Conservation (phyloP, 2,888 invertebrate genomes). For the Meta bourneti region DNA sequence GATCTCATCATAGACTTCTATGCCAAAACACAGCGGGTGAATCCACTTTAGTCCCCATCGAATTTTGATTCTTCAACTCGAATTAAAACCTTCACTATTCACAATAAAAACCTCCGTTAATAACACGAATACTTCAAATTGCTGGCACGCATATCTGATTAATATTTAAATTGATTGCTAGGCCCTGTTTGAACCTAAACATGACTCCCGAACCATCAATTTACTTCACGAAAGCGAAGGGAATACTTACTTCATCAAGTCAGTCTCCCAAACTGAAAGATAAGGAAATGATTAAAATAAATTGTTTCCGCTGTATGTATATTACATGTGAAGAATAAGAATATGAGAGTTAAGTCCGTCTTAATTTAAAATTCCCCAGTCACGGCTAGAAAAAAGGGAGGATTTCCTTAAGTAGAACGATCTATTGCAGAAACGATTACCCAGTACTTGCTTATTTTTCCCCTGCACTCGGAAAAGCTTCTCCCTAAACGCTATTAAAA, state of each 20-base stretch:
- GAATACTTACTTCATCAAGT: conserved; percentile 12
- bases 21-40: no score
- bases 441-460: conserved; percentile 15
- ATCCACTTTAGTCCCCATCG: no score
- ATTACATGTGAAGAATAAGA: conserved; percentile 27
- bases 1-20: no score
- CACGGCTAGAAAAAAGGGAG: not conserved
- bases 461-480: conserved; percentile 22
- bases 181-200: not conserved
- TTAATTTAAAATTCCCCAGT: conserved; percentile 40
- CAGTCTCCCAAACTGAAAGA: conserved; percentile 16
- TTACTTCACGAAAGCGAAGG: not conserved
- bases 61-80: not conserved
- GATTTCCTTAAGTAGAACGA: conserved; percentile 29
- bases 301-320: conserved; percentile 24
- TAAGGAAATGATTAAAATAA: conserved; percentile 38
- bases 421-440: conserved; percentile 47
- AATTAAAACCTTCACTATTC: not conserved
- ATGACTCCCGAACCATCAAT: not conserved
- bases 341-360: conserved; percentile 10
- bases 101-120: not conserved
- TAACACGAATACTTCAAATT: not conserved
- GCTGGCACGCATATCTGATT: not conserved
- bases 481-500: conserved; percentile 66
- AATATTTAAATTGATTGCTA: not conserved